These are phyloP conservation scores for Phocides pigmalion DNA, from an alignment of 1,140 invertebrate genomes.

Conservation along the genomic window DNA sequence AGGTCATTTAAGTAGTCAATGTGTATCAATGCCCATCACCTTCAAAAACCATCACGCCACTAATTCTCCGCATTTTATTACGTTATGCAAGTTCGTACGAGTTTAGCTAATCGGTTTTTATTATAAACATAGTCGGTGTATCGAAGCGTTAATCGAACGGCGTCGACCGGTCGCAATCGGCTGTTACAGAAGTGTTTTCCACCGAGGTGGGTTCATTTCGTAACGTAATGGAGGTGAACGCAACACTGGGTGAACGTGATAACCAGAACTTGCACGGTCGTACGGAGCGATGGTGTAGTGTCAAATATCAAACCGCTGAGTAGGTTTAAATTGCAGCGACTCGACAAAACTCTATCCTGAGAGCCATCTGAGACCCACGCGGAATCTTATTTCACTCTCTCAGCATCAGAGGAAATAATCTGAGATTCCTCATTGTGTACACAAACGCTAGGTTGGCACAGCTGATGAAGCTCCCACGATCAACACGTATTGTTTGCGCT, in stretches of 20 bases:
- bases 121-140: slow-evolving; percentile 38
- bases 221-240: slow-evolving; percentile 48
- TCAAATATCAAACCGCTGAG: slow-evolving; percentile 17
- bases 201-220: slow-evolving; percentile 50
- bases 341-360: slow-evolving; percentile 45
- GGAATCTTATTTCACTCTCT: slow-evolving; percentile 64
- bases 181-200: slow-evolving; percentile 48
- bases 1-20: background rate
- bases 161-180: slow-evolving; percentile 47
- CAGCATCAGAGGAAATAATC: slow-evolving; percentile 66
- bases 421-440: slow-evolving; percentile 63
- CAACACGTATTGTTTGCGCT: slow-evolving; percentile 71
- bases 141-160: slow-evolving; percentile 43
- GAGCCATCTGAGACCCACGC: slow-evolving; percentile 41
- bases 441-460: slow-evolving; percentile 54
- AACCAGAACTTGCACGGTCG: slow-evolving; percentile 25
- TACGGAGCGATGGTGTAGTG: slow-evolving; percentile 19
- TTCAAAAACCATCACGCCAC: background rate
- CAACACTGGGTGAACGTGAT: slow-evolving; percentile 40
- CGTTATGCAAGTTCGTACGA: slow-evolving; percentile 5
- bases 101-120: slow-evolving; percentile 37
- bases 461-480: slow-evolving; percentile 63
- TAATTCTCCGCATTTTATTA: background rate
- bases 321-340: slow-evolving; percentile 38
- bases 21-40: background rate